Evolutionary conservation across 2,113 vertebrate species (phyloP), one percentile per base, ranked within the genome.

Genomic region (Plotosus lineatus): DNA sequence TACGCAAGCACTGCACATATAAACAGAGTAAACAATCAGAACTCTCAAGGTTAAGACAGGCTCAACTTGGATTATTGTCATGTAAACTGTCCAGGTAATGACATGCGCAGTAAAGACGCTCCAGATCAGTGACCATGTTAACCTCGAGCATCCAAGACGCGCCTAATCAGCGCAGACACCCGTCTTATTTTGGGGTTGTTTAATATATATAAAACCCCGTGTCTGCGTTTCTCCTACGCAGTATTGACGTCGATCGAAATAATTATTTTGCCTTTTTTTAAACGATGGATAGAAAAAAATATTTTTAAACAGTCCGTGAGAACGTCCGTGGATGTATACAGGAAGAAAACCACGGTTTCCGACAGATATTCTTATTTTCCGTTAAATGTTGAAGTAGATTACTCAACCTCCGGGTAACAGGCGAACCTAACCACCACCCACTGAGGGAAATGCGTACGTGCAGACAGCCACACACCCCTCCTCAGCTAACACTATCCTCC

Each of bases 371-470:
- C 23, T 6, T 2, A 61, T 80, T 73, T 51, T 23, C 17, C 28
- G 23, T 73, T 80, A 12, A 26, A n/a, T 46, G 53, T 66, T 23
- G 40, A n/a, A n/a, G 4, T 6, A 12, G 48, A 58, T 82, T 53
- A 82, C 48, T 75, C 73, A 75, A 68, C 11, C 36, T 40, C n/a
- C 3, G 10, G 17, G n/a, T 6, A 75, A 15, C 31, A 21, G 36
- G 50, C 5, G 17, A 75, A 75, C 69, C 80, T 82, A 83, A 36
- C 56, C 38, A 58, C 28, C 68, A 33, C 68, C 68, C 44, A 23
- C 44, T 78, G 78, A 74, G 61, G 51, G 73, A 83, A 61, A 77
- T 78, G 81, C 19, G 66, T 83, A 86, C 85, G 85, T 86, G 85
- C 85, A 46, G 51, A 74, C 7, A 0, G 44, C 33, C 82, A 80